Evolutionary conservation across 2,888 invertebrate genomes (phyloP), one percentile per base, ranked within the genome.

Genomic region (Busseola fusca): DNA sequence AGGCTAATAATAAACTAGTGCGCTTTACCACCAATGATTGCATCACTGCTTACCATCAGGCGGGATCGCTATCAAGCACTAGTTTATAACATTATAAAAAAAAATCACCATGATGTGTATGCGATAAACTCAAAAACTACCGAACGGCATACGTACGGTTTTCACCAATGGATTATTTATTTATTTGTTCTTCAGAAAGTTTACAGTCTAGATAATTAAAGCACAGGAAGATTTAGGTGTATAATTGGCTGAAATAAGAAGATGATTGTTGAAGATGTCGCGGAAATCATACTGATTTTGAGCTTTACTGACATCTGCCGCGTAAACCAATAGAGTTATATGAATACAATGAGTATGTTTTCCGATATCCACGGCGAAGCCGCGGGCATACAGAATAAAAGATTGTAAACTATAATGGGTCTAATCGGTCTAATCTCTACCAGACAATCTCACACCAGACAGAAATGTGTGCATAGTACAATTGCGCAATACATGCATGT

Each of bases 351-450:
- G 21, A 3, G 7, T 7, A 48, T 48, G 6, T 45, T 18, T 21
- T 21, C 21, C 48, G 21, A 10, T 21, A n/a, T 10, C n/a, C 48
- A 21, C 21, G 48, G n/a, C 10, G 48, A 21, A 48, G 48, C 48
- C 9, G 18, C 45, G 45, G 48, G 48, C 1, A 48, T 52, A 1
- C 1, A 40, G 10, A 25, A 14, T 18, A 9, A n/a, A 12, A 34
- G 42, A 45, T 34, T 30, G 5, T 37, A 54, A 56, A 42, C 18
- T 10, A 50, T 16, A 67, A 37, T 37, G 37, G 37, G 16, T n/a
- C n/a, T n/a, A n/a, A n/a, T n/a, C 21, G 25, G 25, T 48, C 34
- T 67, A 37, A 63, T 65, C 64, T 65, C 27, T 72, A n/a, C n/a
- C 27, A 56, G 27, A 30, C 68, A 14, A 50, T 30, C 14, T 40